Conservation (phyloP, 2,888 invertebrate species). For the Dexiosoma caninum region DNA sequence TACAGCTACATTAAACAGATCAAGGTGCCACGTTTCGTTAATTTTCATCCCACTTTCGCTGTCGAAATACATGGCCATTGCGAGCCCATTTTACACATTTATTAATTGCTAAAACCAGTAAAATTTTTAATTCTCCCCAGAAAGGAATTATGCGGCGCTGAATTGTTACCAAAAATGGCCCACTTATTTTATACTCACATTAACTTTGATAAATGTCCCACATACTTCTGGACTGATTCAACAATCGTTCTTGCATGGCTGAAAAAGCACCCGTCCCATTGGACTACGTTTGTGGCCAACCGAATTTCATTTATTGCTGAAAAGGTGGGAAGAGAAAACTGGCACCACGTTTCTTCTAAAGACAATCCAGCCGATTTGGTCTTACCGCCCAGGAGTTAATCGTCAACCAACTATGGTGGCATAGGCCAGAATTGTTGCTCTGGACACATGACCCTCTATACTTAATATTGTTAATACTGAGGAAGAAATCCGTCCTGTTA, state of each 20-base stretch:
- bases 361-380: background rate
- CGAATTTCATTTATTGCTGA: background rate
- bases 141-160: background rate
- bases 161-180: background rate
- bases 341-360: background rate
- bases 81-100: background rate
- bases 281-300: background rate
- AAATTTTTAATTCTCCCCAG: background rate
- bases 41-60: background rate
- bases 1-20: background rate
- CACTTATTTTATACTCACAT: background rate
- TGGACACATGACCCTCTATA: too few relatives aligned
- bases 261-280: background rate
- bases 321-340: background rate
- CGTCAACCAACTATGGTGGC: background rate
- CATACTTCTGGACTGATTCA: background rate
- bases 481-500: too few relatives aligned
- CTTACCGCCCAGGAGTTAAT: background rate
- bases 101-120: background rate
- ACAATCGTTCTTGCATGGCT: background rate
- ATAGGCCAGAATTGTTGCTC: background rate
- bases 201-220: background rate
- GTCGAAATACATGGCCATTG: background rate
- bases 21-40: background rate
- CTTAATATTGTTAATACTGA: too few relatives aligned